A percentile compares a stretch with the other conserved stretches of the same genome.
These are phyloP conservation scores for Chascanopsetta lugubris DNA, from an alignment of 2,113 vertebrate genomes.

Conservation along the genomic window DNA sequence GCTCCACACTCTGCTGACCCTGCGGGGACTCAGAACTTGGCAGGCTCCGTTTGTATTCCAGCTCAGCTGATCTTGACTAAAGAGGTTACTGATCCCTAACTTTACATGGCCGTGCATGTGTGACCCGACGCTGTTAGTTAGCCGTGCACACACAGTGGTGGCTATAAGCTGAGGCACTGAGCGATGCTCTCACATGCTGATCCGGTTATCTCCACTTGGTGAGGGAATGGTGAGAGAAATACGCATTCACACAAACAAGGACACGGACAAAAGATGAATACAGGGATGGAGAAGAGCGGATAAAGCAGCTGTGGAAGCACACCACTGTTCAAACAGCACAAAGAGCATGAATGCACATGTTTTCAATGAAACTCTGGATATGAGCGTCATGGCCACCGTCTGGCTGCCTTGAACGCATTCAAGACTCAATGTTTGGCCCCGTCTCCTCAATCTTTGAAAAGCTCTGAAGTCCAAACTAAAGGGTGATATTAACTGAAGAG, in stretches of 20 bases:
- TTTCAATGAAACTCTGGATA: conserved; percentile 19
- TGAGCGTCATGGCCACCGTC: conserved; percentile 2
- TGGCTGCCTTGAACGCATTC: conserved; percentile 11
- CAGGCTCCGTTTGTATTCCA: conserved; percentile 12
- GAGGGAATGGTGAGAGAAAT: conserved; percentile 6
- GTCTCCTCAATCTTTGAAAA: neutral
- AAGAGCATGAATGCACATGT: neutral
- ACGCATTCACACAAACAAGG: neutral
- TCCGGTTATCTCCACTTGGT: conserved; percentile 25
- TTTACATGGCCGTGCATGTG: conserved; percentile 21
- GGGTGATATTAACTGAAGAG: too few species aligned
- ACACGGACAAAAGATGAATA: conserved; percentile 31
- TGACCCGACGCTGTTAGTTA: conserved; percentile 36
- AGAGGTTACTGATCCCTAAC: conserved; percentile 41
- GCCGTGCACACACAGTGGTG: conserved; percentile 3
- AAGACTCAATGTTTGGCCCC: conserved; percentile 6
- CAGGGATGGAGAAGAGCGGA: conserved; percentile 7
- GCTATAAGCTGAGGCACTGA: conserved; percentile 43
- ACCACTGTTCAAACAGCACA: conserved; percentile 19
- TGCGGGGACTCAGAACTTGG: neutral
- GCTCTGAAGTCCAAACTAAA: neutral
- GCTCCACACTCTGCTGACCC: conserved; percentile 4
- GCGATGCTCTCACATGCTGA: conserved; percentile 22
- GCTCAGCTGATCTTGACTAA: conserved; percentile 35
- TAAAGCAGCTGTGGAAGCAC: neutral